Conservation (phyloP, 2,797 vertebrate species). For the Lithobates sylvaticus region DNA sequence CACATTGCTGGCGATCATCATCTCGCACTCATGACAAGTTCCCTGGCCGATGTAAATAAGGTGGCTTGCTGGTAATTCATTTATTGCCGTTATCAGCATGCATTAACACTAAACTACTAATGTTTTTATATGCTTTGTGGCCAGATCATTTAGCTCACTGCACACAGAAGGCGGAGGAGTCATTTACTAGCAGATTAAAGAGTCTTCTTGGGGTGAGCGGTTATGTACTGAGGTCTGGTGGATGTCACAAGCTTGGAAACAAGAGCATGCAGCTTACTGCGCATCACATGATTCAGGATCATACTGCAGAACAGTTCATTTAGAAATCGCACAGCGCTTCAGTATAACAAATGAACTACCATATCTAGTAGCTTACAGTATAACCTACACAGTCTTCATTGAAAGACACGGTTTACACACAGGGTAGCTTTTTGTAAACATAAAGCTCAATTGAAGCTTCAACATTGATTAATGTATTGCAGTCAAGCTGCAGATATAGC, state of each 20-base stretch:
- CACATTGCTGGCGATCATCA: background rate
- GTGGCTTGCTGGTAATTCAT: background rate
- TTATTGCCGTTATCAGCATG: background rate
- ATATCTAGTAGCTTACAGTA: too few relatives aligned
- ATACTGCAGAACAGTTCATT: background rate
- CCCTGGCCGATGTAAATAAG: background rate
- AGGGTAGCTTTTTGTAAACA: too few relatives aligned
- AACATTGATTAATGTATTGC: too few relatives aligned
- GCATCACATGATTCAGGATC: conserved; percentile 29
- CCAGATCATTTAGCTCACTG: too few relatives aligned
- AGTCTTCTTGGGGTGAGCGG: background rate
- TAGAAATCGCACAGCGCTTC: background rate
- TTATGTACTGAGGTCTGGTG: conserved; percentile 6
- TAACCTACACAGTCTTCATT: too few relatives aligned
- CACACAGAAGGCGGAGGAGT: background rate
- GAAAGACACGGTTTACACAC: too few relatives aligned
- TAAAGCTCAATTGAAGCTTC: too few relatives aligned
- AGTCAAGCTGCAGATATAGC: too few relatives aligned
- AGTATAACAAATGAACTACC: background rate
- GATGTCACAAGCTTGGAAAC: conserved; percentile 44
- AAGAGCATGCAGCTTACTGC: background rate
- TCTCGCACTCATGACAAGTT: background rate
- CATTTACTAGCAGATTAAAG: background rate
- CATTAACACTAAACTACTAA: background rate
- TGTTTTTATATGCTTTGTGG: background rate